phyloP scores from a whole-genome alignment of 2,888 invertebrate species.

The Patella pellucida region DNA sequence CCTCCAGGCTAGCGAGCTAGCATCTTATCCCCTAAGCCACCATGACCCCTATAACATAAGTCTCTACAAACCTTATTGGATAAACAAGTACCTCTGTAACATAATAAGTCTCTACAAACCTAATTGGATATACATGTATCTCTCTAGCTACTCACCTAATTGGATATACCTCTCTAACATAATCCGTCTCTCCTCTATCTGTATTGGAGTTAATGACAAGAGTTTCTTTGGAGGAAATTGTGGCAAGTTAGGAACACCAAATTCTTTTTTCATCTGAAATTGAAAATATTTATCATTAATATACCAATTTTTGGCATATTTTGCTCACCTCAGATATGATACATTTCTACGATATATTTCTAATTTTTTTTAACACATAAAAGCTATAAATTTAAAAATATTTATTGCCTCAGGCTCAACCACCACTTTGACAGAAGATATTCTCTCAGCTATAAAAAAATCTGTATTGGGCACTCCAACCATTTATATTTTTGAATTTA shows the following conservation, averaged over 20 bases:
- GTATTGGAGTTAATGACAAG: conserved; percentile 81
- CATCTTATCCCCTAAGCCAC: too few relatives aligned
- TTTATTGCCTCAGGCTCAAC: too few relatives aligned
- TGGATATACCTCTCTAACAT: conserved; percentile 94
- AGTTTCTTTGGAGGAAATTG: conserved; percentile 94
- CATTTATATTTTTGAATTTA: too few relatives aligned
- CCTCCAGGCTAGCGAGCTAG: too few relatives aligned
- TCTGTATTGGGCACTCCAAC: too few relatives aligned
- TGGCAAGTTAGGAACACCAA: conserved; percentile 76
- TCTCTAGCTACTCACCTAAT: conserved; percentile 85
- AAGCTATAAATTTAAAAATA: too few relatives aligned
- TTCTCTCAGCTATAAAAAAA: too few relatives aligned
- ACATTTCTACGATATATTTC: not conserved
- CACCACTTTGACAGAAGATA: too few relatives aligned
- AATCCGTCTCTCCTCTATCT: conserved; percentile 88
- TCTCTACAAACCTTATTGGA: conserved; percentile 77
- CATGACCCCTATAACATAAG: conserved; percentile 89
- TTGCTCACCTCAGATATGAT: too few relatives aligned
- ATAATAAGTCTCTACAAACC: conserved; percentile 74
- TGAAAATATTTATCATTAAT: too few relatives aligned
- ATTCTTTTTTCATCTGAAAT: conserved; percentile 77
- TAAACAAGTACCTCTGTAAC: too few relatives aligned
- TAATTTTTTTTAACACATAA: not conserved
- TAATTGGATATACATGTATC: conserved; percentile 72
- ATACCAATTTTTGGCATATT: too few relatives aligned